Evolutionary conservation across 1,140 invertebrate species (phyloP).

Genomic region (Drosophila ironensis): DNA sequence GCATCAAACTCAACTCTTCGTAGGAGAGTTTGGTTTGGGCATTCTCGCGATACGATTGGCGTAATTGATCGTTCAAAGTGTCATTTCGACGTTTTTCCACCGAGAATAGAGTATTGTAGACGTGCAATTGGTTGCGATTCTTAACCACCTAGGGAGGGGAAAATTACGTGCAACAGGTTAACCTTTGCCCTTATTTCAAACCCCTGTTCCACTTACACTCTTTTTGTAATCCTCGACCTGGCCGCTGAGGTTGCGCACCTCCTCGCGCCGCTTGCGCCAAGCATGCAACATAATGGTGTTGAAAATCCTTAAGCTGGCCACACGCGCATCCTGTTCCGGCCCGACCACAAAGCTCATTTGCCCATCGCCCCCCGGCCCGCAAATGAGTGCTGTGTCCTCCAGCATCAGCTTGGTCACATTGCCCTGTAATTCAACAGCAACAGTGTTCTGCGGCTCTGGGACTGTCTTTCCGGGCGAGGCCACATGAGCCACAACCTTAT

Average conservation of each 20-base stretch:
- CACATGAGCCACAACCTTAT: slow-evolving; percentile 53
- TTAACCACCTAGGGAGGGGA: slow-evolving; percentile 41
- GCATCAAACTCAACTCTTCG: slow-evolving; percentile 47
- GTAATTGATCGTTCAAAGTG: slow-evolving; percentile 56
- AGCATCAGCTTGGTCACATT: slow-evolving; percentile 28
- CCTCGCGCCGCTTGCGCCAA: slow-evolving; percentile 64
- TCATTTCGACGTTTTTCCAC: slow-evolving; percentile 72
- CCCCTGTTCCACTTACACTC: slow-evolving; percentile 51
- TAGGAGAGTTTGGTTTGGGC: slow-evolving; percentile 53
- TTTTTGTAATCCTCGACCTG: slow-evolving; percentile 59
- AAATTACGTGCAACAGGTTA: neutral
- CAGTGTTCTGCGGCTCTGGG: neutral
- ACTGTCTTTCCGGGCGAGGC: slow-evolving; percentile 13
- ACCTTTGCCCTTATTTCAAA: neutral
- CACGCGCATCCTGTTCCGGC: slow-evolving; percentile 48
- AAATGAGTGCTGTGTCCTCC: slow-evolving; percentile 33
- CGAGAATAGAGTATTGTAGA: slow-evolving; percentile 62
- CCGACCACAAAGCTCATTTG: slow-evolving; percentile 42
- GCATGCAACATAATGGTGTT: slow-evolving; percentile 69
- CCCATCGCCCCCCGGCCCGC: slow-evolving; percentile 7
- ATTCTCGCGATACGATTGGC: slow-evolving; percentile 53
- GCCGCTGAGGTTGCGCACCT: slow-evolving; percentile 52
- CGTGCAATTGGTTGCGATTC: slow-evolving; percentile 70
- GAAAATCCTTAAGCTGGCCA: slow-evolving; percentile 70
- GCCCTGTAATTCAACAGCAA: slow-evolving; percentile 3